These are phyloP conservation scores for Rynchops niger DNA, from an alignment of 2,113 vertebrate species.

Conservation along the genomic window DNA sequence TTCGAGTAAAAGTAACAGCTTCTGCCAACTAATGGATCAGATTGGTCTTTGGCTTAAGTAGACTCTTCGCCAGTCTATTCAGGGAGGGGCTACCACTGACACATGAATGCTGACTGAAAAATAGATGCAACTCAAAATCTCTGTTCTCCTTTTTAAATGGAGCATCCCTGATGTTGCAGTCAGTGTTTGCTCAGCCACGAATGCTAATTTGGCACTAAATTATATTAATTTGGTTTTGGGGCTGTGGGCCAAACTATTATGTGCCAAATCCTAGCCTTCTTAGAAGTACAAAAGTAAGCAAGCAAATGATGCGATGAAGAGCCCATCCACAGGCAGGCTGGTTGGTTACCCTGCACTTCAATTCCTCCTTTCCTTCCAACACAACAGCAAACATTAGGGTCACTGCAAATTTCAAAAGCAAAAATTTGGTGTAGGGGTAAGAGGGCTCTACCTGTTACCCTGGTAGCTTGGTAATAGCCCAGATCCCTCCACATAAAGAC, in stretches of 20 bases:
- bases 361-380: neutral
- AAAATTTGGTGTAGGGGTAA: rapidly evolving
- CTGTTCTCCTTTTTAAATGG: neutral
- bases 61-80: neutral
- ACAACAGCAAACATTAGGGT: neutral
- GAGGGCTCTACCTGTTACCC: rapidly evolving
- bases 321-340: neutral
- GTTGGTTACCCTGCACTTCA: neutral
- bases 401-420: neutral
- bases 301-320: neutral
- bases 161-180: neutral
- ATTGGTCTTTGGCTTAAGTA: neutral
- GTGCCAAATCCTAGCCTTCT: neutral
- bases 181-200: neutral
- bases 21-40: neutral
- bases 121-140: neutral
- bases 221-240: neutral
- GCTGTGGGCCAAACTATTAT: neutral
- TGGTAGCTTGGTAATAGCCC: neutral
- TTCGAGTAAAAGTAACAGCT: neutral
- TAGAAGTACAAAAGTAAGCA: neutral
- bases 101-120: neutral
- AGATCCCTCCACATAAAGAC: neutral
- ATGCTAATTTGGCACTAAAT: neutral
- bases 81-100: neutral